A percentile compares a stretch with the other conserved stretches of the same genome.
These are phyloP conservation scores for Caenorhabditis sp. DNA, from an alignment of 2,888 invertebrate species.

Conservation along the genomic window DNA sequence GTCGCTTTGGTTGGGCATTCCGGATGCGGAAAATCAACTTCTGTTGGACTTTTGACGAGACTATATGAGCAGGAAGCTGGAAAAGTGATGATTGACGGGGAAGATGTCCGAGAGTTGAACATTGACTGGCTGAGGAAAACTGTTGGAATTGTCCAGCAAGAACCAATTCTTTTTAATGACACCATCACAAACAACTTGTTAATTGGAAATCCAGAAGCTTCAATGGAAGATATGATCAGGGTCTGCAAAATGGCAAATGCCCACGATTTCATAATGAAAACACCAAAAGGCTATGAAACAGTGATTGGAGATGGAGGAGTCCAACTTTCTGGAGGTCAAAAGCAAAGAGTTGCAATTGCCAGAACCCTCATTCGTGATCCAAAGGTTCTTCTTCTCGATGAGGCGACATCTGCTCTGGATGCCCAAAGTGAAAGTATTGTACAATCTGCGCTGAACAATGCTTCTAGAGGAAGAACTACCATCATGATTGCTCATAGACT, in stretches of 20 bases:
- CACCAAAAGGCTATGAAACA: conserved; percentile 71
- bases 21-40: conserved; percentile 88
- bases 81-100: conserved; percentile 83
- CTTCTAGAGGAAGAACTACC: conserved; percentile 71
- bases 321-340: conserved; percentile 71
- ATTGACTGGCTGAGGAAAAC: conserved; percentile 62
- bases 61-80: conserved; percentile 88
- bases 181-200: conserved; percentile 65
- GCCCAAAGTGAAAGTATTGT: conserved; percentile 70
- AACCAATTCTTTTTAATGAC: conserved; percentile 69
- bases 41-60: conserved; percentile 89
- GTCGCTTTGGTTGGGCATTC: conserved; percentile 85
- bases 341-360: conserved; percentile 71
- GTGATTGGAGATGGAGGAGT: conserved; percentile 68
- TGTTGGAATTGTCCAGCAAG: conserved; percentile 71
- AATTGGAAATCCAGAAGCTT: conserved; percentile 63
- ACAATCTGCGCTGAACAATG: conserved; percentile 72
- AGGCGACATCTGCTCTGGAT: conserved; percentile 71
- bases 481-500: conserved; percentile 72
- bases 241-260: conserved; percentile 72
- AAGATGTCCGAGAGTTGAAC: conserved; percentile 60
- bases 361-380: conserved; percentile 69
- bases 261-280: conserved; percentile 70
- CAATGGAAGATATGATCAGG: conserved; percentile 62
- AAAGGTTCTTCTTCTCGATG: conserved; percentile 64